Base-by-base conservation (phyloP, 2,797 vertebrate species). In the Lithobates pipiens region DNA sequence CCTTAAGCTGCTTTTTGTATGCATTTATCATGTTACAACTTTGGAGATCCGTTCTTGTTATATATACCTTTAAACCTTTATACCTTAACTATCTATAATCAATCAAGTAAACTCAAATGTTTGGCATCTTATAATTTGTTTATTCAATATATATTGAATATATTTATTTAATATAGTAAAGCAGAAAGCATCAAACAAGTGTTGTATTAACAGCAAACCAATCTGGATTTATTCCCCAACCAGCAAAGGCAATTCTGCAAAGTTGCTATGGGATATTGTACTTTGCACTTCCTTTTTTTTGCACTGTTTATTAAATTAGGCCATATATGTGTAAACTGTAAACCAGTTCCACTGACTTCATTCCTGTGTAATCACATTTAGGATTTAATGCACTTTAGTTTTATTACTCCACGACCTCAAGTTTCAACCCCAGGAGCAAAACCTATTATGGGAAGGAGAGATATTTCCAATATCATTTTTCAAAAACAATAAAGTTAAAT, bases 321-420 rank as follows among this genome's bases (percentile, higher is more conserved):
- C 21, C 21, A 61, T 23, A 61, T 76, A 34, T 76, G 44, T 69
- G 71, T 85, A 76, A 80, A 80, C 27, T 46, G 29, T 73, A 77
- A 57, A 76, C 16, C 23, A 68, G 32, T 54, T 70, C 70, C 32
- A 27, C 36, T 13, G 63, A 76, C 42, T 57, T 63, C 70, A 80
- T 68, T 76, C 39, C 29, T 75, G 34, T 68, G 42, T 75, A 85
- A 75, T 80, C 61, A 27, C 44, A 85, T 80, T 85, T 70, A 76
- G 61, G n/a, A 70, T 85, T 80, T 85, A 85, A 80, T 80, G 68
- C 46, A 50, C 68, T 85, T 75, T 85, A 85, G 46, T 80, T 80
- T 80, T 85, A 85, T 85, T 80, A 68, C 61, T 80, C 50, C 29
- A 75, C 69, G 77, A 75, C 77, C 83, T 69, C 13, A 80, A 75